These are phyloP conservation scores for Epizoanthus rinbou DNA, from an alignment of 92 coral and sea anemone genomes.

Conservation along the genomic window DNA sequence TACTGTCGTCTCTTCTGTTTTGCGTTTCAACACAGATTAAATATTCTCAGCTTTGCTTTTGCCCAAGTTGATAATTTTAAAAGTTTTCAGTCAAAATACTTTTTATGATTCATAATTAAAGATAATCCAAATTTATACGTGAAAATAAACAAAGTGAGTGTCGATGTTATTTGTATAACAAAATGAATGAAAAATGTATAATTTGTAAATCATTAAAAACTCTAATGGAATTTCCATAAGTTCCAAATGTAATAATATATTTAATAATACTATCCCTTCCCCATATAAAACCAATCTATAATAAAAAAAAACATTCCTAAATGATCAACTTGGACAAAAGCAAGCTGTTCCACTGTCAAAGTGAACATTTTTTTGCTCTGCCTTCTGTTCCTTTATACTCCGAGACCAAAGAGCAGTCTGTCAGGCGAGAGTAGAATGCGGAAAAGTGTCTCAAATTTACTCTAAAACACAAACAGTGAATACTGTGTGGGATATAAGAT, in stretches of 20 bases:
- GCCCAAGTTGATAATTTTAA: slow-evolving; percentile 14
- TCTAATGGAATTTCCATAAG: background rate
- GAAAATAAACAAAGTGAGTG: too few relatives aligned
- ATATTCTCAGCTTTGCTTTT: background rate
- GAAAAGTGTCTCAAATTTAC: too few relatives aligned
- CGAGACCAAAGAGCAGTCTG: background rate
- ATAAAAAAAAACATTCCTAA: background rate
- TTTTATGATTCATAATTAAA: background rate
- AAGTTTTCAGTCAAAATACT: background rate
- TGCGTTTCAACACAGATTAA: background rate
- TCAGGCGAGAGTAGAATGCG: too few relatives aligned
- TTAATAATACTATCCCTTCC: background rate
- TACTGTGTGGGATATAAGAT: too few relatives aligned
- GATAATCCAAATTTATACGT: too few relatives aligned
- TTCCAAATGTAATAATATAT: background rate
- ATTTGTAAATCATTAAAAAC: slow-evolving; percentile 11
- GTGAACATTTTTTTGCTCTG: background rate
- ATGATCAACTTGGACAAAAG: slow-evolving; percentile 28
- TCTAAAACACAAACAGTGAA: too few relatives aligned
- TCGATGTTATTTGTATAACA: background rate
- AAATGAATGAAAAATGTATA: background rate
- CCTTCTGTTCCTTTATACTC: background rate
- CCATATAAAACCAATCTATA: slow-evolving; percentile 16
- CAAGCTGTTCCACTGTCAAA: background rate
- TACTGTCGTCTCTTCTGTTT: too few relatives aligned